A percentile compares a stretch with the other conserved stretches of the same genome.
phyloP scores from a whole-genome alignment of 2,888 invertebrate genomes.

The Noctua janthe region DNA sequence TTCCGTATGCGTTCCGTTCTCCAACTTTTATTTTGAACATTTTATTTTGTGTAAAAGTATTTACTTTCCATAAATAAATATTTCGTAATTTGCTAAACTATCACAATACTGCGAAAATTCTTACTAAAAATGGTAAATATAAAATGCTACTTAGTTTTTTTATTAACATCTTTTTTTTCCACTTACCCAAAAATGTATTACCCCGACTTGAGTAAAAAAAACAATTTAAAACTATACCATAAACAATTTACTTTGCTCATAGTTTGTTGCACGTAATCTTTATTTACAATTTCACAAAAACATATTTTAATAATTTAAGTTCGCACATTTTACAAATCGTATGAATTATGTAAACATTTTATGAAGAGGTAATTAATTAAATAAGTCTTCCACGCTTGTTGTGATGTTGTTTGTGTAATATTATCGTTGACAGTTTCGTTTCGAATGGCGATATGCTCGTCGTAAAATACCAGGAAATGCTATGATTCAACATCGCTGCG shows the following conservation, averaged over 20 bases:
- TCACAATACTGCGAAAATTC: neutral
- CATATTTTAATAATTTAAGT: constrained; percentile 74
- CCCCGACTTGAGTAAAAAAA: neutral
- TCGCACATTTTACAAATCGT: constrained; percentile 66
- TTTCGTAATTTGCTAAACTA: neutral
- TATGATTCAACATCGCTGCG: constrained; percentile 87
- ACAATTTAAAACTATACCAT: constrained; percentile 63
- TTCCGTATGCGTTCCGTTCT: neutral
- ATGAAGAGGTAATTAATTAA: constrained; percentile 76
- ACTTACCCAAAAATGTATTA: neutral
- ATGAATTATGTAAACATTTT: constrained; percentile 80
- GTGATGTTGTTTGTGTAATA: constrained; percentile 84
- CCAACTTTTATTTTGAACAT: neutral
- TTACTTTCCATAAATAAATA: too few relatives aligned
- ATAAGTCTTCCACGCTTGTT: constrained; percentile 67
- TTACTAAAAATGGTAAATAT: too few relatives aligned
- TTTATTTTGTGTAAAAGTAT: neutral
- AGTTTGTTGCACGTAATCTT: constrained; percentile 87
- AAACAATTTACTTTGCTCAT: constrained; percentile 74
- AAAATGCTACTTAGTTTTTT: neutral
- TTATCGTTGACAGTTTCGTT: constrained; percentile 85
- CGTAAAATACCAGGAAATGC: constrained; percentile 90
- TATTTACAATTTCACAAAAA: constrained; percentile 84
- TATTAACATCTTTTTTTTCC: neutral
- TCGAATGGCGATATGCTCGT: constrained; percentile 87